These are phyloP conservation scores for Alethe castanea DNA, from an alignment of 2,113 vertebrate genomes.

Conservation along the genomic window DNA sequence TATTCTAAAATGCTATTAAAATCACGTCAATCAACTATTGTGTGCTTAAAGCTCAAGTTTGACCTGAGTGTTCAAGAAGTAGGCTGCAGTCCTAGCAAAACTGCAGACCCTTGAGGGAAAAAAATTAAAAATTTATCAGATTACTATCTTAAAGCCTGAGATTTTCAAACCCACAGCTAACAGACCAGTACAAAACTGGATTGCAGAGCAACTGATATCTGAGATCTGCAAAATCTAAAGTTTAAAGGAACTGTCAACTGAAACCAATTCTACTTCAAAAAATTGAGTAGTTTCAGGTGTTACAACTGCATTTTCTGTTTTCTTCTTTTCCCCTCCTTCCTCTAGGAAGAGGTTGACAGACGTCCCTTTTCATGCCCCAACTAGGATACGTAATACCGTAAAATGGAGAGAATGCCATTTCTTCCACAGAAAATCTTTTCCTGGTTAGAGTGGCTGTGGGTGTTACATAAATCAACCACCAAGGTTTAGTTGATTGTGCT, in stretches of 20 bases:
- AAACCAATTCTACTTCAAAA: not conserved
- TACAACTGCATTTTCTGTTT: not conserved
- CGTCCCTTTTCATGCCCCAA: not conserved
- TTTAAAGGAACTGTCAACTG: constrained; percentile 26
- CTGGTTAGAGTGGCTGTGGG: not conserved
- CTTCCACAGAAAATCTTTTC: not conserved
- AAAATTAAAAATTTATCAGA: not conserved
- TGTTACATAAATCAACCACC: not conserved
- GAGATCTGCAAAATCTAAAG: not conserved
- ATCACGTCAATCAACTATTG: constrained; percentile 44
- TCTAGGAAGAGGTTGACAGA: not conserved
- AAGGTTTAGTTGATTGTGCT: not conserved
- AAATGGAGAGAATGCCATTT: not conserved
- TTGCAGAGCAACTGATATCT: not conserved
- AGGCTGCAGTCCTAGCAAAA: not conserved
- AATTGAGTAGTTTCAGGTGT: not conserved
- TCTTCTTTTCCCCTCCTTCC: not conserved
- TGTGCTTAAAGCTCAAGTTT: constrained; percentile 50
- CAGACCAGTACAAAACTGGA: not conserved
- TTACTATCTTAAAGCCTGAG: not conserved
- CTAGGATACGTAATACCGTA: not conserved
- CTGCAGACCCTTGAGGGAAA: not conserved
- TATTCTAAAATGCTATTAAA: constrained; percentile 77
- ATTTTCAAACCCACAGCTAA: not conserved
- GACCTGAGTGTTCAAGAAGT: constrained; percentile 14